Base-by-base conservation (phyloP, 2,797 vertebrate species). In the Gymnoscopelus braueri region DNA sequence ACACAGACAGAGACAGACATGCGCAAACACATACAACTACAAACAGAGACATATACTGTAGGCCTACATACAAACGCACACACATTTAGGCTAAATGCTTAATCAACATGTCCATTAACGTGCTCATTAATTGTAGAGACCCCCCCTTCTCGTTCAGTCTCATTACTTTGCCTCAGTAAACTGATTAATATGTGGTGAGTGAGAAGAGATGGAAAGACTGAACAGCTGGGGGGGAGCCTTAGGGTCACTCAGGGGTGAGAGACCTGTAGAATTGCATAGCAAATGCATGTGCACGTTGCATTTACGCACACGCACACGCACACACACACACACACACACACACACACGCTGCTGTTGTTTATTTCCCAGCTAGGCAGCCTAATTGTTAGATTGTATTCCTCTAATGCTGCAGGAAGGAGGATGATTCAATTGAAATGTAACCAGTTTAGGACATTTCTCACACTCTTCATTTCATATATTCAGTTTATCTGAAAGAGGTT, bases 171-270 rank as follows among this genome's bases (percentile, higher is more conserved):
- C 12, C 12, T 7, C 13, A 57, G 55, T 29, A 14, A 29, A 57
- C 55, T 13, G n/a, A 52, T 72, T 5, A 53, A 55, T 60, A 52
- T 19, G 49, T 59, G 53, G 15, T 64, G 52, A 70, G 19, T 57
- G 44, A 65, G 3, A 57, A 57, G 53, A 54, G 53, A 5, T 52
- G 19, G n/a, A 48, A 12, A 57, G 52, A 14, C 24, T 13, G 53
- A 57, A 57, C 55, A 57, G 55, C 55, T 57, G 54, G 23, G 12
- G 14, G 55, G 14, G 54, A 56, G 23, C 24, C 54, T 56, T 23
- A 13, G 54, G 55, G 55, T 57, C 19, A 57, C 24, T 57, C 55
- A 13, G 12, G 53, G 19, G 23, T 54, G 12, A 68, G 14, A 58
- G 23, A 19, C 44, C 58, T 63, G 60, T 52, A 50, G 9, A 44